phyloP scores from a whole-genome alignment of 1,140 invertebrate species.

The Radopholus similis region DNA sequence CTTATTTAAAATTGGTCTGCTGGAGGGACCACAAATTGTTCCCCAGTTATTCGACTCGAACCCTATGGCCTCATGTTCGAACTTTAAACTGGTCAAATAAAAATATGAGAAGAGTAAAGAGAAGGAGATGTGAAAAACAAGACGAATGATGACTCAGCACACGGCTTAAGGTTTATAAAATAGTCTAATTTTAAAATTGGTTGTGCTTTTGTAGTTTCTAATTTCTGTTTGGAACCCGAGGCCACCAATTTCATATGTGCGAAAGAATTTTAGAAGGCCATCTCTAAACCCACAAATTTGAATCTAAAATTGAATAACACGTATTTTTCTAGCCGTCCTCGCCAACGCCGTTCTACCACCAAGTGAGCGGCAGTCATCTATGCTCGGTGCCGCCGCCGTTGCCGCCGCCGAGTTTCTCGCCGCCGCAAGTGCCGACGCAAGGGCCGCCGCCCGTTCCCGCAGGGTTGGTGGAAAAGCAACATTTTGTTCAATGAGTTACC shows the following conservation, averaged over 20 bases:
- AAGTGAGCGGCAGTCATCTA: not conserved
- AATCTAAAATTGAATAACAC: not conserved
- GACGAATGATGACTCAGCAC: too few relatives aligned
- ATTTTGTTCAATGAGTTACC: too few relatives aligned
- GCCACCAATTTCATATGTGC: not conserved
- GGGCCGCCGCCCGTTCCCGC: not conserved
- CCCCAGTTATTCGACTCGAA: not conserved
- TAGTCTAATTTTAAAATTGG: not conserved
- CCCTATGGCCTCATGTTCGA: not conserved
- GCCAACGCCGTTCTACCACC: not conserved
- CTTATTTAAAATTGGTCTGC: not conserved
- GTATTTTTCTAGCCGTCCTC: too few relatives aligned
- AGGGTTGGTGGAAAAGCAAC: too few relatives aligned
- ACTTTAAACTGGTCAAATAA: too few relatives aligned
- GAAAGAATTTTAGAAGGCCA: not conserved
- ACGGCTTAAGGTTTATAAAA: too few relatives aligned
- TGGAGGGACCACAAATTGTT: not conserved
- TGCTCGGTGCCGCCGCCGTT: not conserved
- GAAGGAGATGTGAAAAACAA: too few relatives aligned
- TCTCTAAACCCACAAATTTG: not conserved
- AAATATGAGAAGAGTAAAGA: too few relatives aligned
- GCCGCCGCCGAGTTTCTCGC: slow-evolving; percentile 1
- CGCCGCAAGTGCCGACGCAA: not conserved
- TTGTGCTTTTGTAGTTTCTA: not conserved
- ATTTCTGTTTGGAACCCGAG: not conserved